These are phyloP conservation scores for Pheosia gnoma DNA, from an alignment of 2,888 invertebrate genomes.

Conservation along the genomic window DNA sequence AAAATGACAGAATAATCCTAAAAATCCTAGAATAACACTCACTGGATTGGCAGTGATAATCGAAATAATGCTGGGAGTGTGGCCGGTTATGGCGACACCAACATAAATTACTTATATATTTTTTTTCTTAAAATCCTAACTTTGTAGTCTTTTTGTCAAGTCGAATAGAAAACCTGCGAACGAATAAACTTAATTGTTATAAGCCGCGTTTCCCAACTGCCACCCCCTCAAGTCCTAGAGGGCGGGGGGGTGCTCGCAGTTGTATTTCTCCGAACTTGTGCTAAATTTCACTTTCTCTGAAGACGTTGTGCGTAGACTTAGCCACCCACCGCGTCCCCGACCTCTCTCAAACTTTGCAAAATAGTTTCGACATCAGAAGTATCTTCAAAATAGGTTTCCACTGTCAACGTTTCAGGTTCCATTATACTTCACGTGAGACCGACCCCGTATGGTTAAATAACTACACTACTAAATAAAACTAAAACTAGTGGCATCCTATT, in stretches of 20 bases:
- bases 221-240: conserved; percentile 62
- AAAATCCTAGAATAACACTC: too few species aligned
- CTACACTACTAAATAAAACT: too few species aligned
- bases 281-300: conserved; percentile 84
- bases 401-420: conserved; percentile 16
- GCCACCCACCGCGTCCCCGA: conserved; percentile 67
- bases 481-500: conserved; percentile 19
- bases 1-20: too few species aligned
- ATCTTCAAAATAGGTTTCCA: conserved; percentile 43
- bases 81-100: conserved; percentile 17
- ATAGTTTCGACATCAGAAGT: conserved; percentile 56
- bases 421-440: conserved; percentile 9
- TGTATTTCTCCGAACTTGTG: conserved; percentile 83
- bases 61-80: background rate
- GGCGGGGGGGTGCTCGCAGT: conserved; percentile 62
- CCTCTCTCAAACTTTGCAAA: conserved; percentile 64
- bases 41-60: background rate
- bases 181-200: conserved; percentile 83
- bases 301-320: conserved; percentile 81
- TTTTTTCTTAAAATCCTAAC: conserved; percentile 42
- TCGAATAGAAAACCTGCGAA: conserved; percentile 71
- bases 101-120: conserved; percentile 34
- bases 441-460: conserved; percentile 9
- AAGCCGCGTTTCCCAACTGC: conserved; percentile 76
- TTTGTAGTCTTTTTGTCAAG: conserved; percentile 49